Evolutionary conservation across 2,797 vertebrate genomes (phyloP), one percentile per base, ranked within the genome.

Genomic region (Vireo griseus): DNA sequence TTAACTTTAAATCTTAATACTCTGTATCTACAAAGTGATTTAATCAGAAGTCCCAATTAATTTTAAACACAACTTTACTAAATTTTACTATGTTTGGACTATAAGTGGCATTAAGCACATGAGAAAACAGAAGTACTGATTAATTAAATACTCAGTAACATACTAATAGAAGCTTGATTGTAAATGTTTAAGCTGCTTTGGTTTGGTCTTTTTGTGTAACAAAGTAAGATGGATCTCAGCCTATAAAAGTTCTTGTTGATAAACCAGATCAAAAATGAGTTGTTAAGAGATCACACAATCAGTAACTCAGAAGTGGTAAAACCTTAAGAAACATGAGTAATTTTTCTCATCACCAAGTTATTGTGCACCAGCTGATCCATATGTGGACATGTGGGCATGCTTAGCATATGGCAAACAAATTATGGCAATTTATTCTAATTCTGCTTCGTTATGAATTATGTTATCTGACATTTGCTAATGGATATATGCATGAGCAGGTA

Each of bases 361-460:
- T 5, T 86, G 62, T 78, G 47, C 76, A 92, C 92, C 89, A 95
- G 57, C 75, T 91, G 78, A 76, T 95, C 78, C 40, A 61, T 57
- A 87, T 82, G 89, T 59, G 81, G 72, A 87, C 89, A 91, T 82
- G 91, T 94, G 81, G 84, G 92, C 81, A 96, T 6, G 25, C 37
- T 55, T 88, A 85, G 57, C 94, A 96, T 82, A 92, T 86, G 92
- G 85, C 87, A 94, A 94, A 86, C 11, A 79, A 95, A 92, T 91
- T 76, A 76, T 77, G 68, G 82, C 52, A 92, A 77, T 87, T 85
- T 80, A 74, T 42, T 89, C 37, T 71, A 77, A 74, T 61, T 83
- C 63, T 87, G 52, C 52, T 57, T 80, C 29, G n/a, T 67, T 82
- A 74, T 65, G 37, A 72, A 48, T 59, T 92, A 72, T 58, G 26